Base-by-base conservation (phyloP, 2,888 invertebrate genomes). In the Platycheirus rosarum region DNA sequence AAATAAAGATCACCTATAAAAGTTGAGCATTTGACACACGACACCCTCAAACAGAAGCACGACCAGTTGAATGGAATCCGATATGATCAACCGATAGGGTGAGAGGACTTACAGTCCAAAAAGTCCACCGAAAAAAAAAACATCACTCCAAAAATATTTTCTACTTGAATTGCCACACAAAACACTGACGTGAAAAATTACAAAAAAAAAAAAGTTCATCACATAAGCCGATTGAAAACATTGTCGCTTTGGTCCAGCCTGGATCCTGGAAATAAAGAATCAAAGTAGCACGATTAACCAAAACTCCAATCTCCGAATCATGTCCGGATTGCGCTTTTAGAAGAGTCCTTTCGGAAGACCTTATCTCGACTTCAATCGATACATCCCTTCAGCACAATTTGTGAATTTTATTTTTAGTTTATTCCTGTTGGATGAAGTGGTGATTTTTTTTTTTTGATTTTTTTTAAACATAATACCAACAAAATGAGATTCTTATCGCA, bases 41-140 rank as follows among this genome's bases (percentile, higher is more conserved):
- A 84, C 84, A 84, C 84, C 84, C 84, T 84, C 78, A 78, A 78
- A 78, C 78, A 84, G 84, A 78, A 84, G 84, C 78, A 84, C 73
- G 73, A 84, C 78, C 74, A 78, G 78, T 78, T 84, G 62, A 77
- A 65, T 62, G 69, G 73, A 78, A 84, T 77, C 44, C 51, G 82
- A 82, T 82, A 82, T 68, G 62, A 62, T 68, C 66, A 62, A 44
- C 77, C 77, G 82, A 82, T 82, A 73, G 77, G 82, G 82, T 82
- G 82, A 82, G 66, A 71, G 77, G 82, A 82, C 77, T 73, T 82
- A 57, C 63, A 73, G 53, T 68, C 62, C 48, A 29, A 82, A 82
- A 77, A 77, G 62, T 70, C 46, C 18, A 20, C 55, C 18, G 44
- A 37, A 11, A 62, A 32, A 5, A 29, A 49, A 42, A 16, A 63